These are phyloP conservation scores for Dryoscopus gambensis DNA, from an alignment of 2,113 vertebrate genomes.

Conservation along the genomic window DNA sequence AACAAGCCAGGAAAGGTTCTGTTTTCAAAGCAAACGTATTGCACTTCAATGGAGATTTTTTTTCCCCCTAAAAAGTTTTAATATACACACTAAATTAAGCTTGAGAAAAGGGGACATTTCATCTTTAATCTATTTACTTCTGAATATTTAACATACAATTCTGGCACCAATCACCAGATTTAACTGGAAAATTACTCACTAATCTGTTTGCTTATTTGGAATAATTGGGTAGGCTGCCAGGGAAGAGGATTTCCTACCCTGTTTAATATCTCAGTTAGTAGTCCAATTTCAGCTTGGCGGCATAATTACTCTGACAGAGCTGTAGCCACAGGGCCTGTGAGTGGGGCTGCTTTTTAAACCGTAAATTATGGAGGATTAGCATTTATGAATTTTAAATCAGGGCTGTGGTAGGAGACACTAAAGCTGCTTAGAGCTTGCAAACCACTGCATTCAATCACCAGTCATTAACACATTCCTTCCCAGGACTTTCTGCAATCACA, in stretches of 20 bases:
- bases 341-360: slow-evolving; percentile 99
- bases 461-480: slow-evolving; percentile 84
- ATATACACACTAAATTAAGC: slow-evolving; percentile 85
- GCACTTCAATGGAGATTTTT: slow-evolving; percentile 67
- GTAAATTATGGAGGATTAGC: slow-evolving; percentile 99
- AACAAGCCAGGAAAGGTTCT: slow-evolving; percentile 48
- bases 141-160: slow-evolving; percentile 91
- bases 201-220: slow-evolving; percentile 99
- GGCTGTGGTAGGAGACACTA: slow-evolving; percentile 98
- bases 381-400: slow-evolving; percentile 99
- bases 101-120: slow-evolving; percentile 79
- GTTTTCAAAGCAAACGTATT: slow-evolving; percentile 62
- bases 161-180: slow-evolving; percentile 96
- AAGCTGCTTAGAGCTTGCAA: slow-evolving; percentile 99
- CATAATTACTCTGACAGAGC: slow-evolving; percentile 99
- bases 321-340: slow-evolving; percentile 98
- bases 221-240: slow-evolving; percentile 99
- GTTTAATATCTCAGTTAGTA: slow-evolving; percentile 98
- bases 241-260: slow-evolving; percentile 94
- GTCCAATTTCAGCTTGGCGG: slow-evolving; percentile 98
- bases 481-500: slow-evolving; percentile 35
- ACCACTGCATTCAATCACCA: slow-evolving; percentile 87
- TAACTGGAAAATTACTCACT: slow-evolving; percentile 98
- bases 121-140: slow-evolving; percentile 97
- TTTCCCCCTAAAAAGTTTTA: slow-evolving; percentile 73